These are phyloP conservation scores for Lutjanus campechanus DNA, from an alignment of 2,797 vertebrate species.

Conservation along the genomic window DNA sequence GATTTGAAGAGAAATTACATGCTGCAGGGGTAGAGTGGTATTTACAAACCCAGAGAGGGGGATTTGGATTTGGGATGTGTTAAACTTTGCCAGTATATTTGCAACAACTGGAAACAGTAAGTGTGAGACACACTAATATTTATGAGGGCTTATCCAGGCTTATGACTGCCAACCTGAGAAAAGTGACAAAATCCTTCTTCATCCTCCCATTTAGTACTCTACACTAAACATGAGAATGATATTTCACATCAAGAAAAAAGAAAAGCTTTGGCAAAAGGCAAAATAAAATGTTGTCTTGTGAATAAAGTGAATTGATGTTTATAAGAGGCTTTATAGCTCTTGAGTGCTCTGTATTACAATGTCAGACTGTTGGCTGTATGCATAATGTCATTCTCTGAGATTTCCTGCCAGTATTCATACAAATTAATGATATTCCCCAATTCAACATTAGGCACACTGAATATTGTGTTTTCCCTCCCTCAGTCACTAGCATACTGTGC, in stretches of 20 bases:
- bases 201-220: constrained; percentile 75
- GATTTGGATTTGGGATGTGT: constrained; percentile 56
- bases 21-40: constrained; percentile 44
- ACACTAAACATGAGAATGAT: constrained; percentile 69
- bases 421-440: constrained; percentile 45
- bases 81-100: constrained; percentile 68
- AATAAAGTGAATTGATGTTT: constrained; percentile 65
- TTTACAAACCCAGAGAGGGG: constrained; percentile 51
- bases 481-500: constrained; percentile 47
- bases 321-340: constrained; percentile 70
- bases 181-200: constrained; percentile 80
- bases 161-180: constrained; percentile 76
- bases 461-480: constrained; percentile 30
- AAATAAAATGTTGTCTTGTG: constrained; percentile 53
- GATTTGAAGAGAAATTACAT: constrained; percentile 35
- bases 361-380: constrained; percentile 39
- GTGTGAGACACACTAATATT: constrained; percentile 78
- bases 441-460: constrained; percentile 37
- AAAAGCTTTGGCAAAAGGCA: constrained; percentile 60
- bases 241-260: constrained; percentile 62
- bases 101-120: constrained; percentile 71
- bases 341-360: constrained; percentile 43
- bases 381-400: constrained; percentile 46
- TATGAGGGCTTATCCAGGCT: constrained; percentile 82
- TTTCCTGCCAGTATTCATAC: constrained; percentile 43